Conservation (phyloP, 2,797 vertebrate species). For the Nannoperca obscura region DNA sequence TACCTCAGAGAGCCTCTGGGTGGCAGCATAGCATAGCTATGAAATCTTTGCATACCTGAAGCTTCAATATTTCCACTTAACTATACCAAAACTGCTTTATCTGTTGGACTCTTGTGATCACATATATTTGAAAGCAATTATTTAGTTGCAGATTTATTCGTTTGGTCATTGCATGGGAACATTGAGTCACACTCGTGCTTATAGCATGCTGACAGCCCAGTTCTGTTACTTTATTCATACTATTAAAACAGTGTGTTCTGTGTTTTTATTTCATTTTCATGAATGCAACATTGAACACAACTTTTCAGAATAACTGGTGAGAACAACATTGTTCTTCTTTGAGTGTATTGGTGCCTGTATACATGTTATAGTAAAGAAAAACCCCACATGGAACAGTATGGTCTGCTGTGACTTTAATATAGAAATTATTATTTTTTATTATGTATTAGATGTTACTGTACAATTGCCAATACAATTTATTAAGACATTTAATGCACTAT, state of each 20-base stretch:
- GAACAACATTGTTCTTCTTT: not conserved
- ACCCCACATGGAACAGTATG: too few species aligned
- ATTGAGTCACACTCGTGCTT: not conserved
- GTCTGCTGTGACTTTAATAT: too few species aligned
- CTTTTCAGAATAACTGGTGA: not conserved
- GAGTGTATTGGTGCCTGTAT: not conserved
- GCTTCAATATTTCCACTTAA: not conserved
- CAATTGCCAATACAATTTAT: too few species aligned
- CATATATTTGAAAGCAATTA: too few species aligned
- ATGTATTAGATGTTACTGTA: too few species aligned
- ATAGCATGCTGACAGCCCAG: not conserved
- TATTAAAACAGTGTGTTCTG: not conserved
- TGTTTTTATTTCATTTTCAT: not conserved
- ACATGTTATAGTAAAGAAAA: too few species aligned
- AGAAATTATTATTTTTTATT: too few species aligned
- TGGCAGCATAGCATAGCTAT: slow-evolving; percentile 55
- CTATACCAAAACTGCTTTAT: too few species aligned
- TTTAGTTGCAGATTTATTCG: too few species aligned
- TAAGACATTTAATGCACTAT: too few species aligned
- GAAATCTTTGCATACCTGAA: not conserved
- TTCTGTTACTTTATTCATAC: not conserved
- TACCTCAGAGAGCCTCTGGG: slow-evolving; percentile 42
- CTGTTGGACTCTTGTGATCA: too few species aligned
- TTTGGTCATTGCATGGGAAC: not conserved
- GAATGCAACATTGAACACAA: not conserved